Evolutionary conservation across 2,113 vertebrate species (phyloP).

Genomic region (Oncorhynchus nerka): DNA sequence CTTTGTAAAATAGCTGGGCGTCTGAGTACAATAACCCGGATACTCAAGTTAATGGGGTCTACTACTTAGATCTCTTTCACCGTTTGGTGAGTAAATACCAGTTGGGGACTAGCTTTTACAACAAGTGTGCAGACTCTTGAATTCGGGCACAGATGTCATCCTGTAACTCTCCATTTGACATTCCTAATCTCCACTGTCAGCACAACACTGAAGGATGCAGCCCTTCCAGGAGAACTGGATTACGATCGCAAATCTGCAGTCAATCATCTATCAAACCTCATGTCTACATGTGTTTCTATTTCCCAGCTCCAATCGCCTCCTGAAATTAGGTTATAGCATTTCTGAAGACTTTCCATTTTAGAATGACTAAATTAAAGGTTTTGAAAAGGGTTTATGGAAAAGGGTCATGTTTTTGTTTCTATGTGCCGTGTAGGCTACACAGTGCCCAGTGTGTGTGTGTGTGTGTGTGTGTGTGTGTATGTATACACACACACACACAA

Average conservation of each 20-base stretch:
- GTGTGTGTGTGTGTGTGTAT: too few relatives aligned
- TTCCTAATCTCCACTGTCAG: slow-evolving; percentile 3
- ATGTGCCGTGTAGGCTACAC: too few relatives aligned
- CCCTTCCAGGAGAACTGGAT: slow-evolving; percentile 41
- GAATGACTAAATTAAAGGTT: slow-evolving; percentile 43
- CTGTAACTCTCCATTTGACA: slow-evolving; percentile 6
- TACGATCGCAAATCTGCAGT: slow-evolving; percentile 51
- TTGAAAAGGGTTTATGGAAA: slow-evolving; percentile 6
- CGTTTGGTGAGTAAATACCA: too few relatives aligned
- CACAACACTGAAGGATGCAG: slow-evolving; percentile 27
- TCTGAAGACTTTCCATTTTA: slow-evolving; percentile 36
- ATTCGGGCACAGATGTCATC: background rate
- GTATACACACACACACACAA: too few relatives aligned
- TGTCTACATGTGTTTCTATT: slow-evolving; percentile 55
- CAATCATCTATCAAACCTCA: slow-evolving; percentile 46
- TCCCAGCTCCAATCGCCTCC: slow-evolving; percentile 42
- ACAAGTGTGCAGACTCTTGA: too few relatives aligned
- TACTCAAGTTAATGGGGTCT: too few relatives aligned
- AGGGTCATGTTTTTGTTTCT: too few relatives aligned
- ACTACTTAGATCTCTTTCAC: too few relatives aligned
- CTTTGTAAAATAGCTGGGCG: background rate
- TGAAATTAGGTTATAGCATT: slow-evolving; percentile 66
- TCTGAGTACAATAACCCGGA: background rate
- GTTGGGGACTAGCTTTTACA: too few relatives aligned
- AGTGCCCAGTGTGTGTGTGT: too few relatives aligned